Evolutionary conservation across 2,797 vertebrate species (phyloP).

Genomic region (Uromys caudimaculatus): DNA sequence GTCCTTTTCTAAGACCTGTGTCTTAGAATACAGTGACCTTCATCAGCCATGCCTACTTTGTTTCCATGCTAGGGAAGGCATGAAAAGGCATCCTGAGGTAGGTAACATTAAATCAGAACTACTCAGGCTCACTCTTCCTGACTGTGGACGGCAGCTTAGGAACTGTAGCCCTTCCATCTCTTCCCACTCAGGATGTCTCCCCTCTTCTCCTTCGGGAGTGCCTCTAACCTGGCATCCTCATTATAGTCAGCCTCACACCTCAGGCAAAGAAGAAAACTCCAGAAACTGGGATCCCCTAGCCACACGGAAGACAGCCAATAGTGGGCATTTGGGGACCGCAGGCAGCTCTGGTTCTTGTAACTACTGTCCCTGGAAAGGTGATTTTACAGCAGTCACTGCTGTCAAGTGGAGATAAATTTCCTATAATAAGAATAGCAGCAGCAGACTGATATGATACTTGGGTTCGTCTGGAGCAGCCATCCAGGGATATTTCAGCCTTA

Average conservation of each 20-base stretch:
- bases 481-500: conserved; percentile 59
- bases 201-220: not conserved
- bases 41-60: not conserved
- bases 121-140: not conserved
- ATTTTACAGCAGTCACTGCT: conserved; percentile 51
- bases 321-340: not conserved
- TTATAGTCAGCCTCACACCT: not conserved
- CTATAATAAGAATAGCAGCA: conserved; percentile 69
- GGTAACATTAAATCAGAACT: not conserved
- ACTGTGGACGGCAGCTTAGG: not conserved
- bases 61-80: not conserved
- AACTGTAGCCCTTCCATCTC: not conserved
- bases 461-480: conserved; percentile 16
- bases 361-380: not conserved
- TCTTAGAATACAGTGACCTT: not conserved
- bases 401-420: conserved; percentile 74
- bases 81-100: not conserved
- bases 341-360: not conserved
- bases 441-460: not conserved
- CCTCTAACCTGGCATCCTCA: not conserved
- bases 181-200: not conserved
- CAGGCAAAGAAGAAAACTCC: conserved; percentile 40
- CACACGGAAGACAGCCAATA: not conserved
- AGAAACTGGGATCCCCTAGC: not conserved
- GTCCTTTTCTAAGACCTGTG: not conserved